Evolutionary conservation across 1,140 invertebrate genomes (phyloP).

Genomic region (Meteorus sp.): DNA sequence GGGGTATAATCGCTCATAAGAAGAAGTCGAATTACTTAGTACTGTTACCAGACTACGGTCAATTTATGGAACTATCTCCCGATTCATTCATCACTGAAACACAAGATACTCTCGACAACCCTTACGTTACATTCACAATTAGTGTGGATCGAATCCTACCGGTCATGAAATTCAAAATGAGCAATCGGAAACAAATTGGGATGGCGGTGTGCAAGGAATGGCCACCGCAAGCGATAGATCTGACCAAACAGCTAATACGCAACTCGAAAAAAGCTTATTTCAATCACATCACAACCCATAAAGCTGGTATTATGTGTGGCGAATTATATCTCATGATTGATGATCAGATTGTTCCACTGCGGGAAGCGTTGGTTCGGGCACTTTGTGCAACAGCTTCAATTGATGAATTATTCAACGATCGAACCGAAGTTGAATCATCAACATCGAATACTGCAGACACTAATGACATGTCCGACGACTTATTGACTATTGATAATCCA

Average conservation of each 20-base stretch:
- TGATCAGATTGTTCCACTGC: constrained; percentile 8
- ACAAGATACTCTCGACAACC: constrained; percentile 24
- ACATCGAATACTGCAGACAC: background rate
- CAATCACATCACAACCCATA: background rate
- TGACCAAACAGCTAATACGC: background rate
- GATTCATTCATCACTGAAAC: constrained; percentile 33
- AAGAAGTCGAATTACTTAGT: constrained; percentile 34
- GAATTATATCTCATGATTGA: constrained; percentile 25
- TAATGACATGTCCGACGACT: constrained; percentile 17
- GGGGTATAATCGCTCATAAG: constrained; percentile 34
- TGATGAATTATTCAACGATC: background rate
- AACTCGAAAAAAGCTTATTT: constrained; percentile 8
- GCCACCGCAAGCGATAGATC: constrained; percentile 3
- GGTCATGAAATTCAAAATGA: constrained; percentile 16
- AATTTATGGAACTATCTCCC: constrained; percentile 27
- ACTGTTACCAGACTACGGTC: constrained; percentile 46
- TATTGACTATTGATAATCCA: constrained; percentile 14
- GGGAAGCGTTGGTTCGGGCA: constrained; percentile 2
- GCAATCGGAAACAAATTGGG: constrained; percentile 10
- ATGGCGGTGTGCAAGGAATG: constrained; percentile 1
- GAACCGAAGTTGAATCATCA: background rate
- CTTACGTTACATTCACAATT: constrained; percentile 37
- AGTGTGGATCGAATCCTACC: constrained; percentile 44
- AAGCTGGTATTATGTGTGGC: constrained; percentile 11
- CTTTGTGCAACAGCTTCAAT: background rate